phyloP scores from a whole-genome alignment of 2,888 invertebrate species.

The Leptogaster cylindrica region DNA sequence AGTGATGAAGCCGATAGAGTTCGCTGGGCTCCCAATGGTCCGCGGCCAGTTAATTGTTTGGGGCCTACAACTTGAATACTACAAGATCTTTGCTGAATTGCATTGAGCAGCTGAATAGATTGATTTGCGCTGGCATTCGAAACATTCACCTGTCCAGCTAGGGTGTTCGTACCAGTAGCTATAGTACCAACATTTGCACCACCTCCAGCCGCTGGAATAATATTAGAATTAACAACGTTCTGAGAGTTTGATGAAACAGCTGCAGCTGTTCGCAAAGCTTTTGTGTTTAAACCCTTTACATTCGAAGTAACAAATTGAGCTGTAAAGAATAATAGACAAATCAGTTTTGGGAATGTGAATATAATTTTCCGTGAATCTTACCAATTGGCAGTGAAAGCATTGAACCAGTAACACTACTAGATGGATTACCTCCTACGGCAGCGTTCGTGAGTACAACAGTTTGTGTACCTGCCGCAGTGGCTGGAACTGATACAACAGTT shows the following conservation, averaged over 20 bases:
- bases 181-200: conserved; percentile 34
- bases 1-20: conserved; percentile 59
- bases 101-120: conserved; percentile 56
- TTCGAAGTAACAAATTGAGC: conserved; percentile 70
- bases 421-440: conserved; percentile 44
- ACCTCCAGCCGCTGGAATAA: conserved; percentile 39
- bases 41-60: conserved; percentile 57
- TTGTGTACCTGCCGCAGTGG: conserved; percentile 57
- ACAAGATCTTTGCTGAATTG: conserved; percentile 58
- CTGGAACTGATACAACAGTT: conserved; percentile 63
- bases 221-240: conserved; percentile 43
- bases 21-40: conserved; percentile 53
- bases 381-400: conserved; percentile 70
- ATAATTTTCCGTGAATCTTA: conserved; percentile 54
- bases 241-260: conserved; percentile 35
- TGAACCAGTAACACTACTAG: conserved; percentile 58
- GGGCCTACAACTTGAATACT: conserved; percentile 60
- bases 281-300: conserved; percentile 66
- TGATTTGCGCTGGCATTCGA: conserved; percentile 47
- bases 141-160: conserved; percentile 40
- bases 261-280: conserved; percentile 59
- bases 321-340: conserved; percentile 45
- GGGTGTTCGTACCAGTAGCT: conserved; percentile 33
- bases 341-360: neutral
- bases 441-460: conserved; percentile 61